These are phyloP conservation scores for Pentalonia nigronervosa DNA, from an alignment of 1,140 invertebrate species.

Conservation along the genomic window DNA sequence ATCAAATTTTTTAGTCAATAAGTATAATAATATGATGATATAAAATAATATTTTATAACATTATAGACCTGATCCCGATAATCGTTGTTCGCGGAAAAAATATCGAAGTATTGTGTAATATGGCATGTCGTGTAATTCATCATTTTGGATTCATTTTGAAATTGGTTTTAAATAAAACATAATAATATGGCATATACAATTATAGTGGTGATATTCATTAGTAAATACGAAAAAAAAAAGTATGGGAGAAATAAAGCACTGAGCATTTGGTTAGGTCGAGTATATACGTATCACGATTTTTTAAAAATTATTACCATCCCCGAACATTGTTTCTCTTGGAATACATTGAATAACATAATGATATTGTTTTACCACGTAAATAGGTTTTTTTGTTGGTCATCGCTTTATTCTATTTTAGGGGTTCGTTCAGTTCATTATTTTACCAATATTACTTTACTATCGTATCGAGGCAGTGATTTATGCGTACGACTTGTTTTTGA, in stretches of 20 bases:
- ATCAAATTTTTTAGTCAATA: too few species aligned
- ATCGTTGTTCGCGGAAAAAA: too few species aligned
- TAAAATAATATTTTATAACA: too few species aligned
- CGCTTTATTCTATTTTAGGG: background rate
- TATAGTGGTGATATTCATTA: background rate
- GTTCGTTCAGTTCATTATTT: conserved; percentile 6
- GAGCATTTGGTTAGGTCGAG: background rate
- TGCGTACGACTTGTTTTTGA: conserved; percentile 3
- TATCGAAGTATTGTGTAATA: too few species aligned
- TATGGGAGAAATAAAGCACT: background rate
- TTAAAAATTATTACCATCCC: background rate
- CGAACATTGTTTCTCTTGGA: background rate
- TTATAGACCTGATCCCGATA: too few species aligned
- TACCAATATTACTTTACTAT: background rate
- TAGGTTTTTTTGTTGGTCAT: background rate
- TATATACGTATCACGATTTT: background rate
- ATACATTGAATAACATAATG: background rate
- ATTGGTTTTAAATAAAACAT: background rate
- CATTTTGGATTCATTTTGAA: background rate
- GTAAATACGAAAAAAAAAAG: background rate
- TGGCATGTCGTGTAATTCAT: background rate
- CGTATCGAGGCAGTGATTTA: background rate
- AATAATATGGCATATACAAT: background rate
- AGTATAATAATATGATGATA: too few species aligned
- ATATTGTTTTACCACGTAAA: background rate